Base-by-base conservation (phyloP, 1,140 invertebrate species). In the Trichomalopsis sarcophagae region DNA sequence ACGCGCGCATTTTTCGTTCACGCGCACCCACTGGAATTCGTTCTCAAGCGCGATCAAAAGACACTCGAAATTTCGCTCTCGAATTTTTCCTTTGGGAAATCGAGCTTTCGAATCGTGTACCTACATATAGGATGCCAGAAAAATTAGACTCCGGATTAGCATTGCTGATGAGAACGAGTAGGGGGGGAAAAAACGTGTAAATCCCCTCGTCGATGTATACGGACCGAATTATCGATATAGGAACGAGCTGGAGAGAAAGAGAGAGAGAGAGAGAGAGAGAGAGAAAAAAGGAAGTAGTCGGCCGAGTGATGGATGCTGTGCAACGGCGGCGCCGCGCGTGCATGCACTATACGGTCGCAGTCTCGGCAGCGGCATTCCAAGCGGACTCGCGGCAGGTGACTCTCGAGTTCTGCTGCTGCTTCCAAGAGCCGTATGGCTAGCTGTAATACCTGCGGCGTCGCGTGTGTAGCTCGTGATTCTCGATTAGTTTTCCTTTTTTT, bases 341-440 rank as follows among this genome's bases (percentile, higher is more conserved):
- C 73, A 44, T 62, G 21, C 33, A 36, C 33, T 36, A 36, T 11
- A 27, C 27, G 27, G 14, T 62, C 14, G 55, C 75, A 69, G n/a
- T 44, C 44, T 40, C 81, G 30, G 44, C 81, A 36, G n/a, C 81
- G 55, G 62, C 81, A 83, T 83, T 83, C 73, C 81, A 74, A 23
- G 68, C 82, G 62, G 44, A 50, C 62, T 78, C 82, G 62, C 69
- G 77, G 83, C 83, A 84, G 83, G 83, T 84, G 83, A 74, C 83
- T 84, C 47, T 84, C 47, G 23, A 71, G 40, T 44, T 14, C 50
- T 55, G 55, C 55, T 62, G 21, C 55, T 27, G 27, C 27, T 27
- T 36, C 33, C 0, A 6, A 36, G 55, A 62, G 55, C 55, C 55
- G 17, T 55, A 62, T 62, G n/a, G 55, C 55, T 62, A 62, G 55